Conservation (phyloP, 1,140 invertebrate genomes). For the Dufourea novaeangliae region DNA sequence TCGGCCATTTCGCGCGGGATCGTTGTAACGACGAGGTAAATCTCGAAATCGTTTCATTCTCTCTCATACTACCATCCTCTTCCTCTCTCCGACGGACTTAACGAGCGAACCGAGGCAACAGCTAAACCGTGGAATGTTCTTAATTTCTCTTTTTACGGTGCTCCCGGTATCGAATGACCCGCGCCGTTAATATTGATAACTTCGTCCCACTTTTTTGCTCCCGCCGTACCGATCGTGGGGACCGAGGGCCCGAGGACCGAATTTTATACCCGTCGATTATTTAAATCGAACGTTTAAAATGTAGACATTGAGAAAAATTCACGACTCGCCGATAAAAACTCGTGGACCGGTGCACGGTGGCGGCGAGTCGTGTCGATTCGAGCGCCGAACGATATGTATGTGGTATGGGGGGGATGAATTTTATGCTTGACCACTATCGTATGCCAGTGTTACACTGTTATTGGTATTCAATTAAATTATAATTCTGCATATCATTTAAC, state of each 20-base stretch:
- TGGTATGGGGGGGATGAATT: neutral
- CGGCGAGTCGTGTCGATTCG: neutral
- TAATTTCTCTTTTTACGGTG: constrained; percentile 30
- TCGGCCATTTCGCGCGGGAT: constrained; percentile 6
- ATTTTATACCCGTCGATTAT: neutral
- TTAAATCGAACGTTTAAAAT: neutral
- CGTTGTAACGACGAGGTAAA: constrained; percentile 6
- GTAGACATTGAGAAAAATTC: constrained; percentile 3
- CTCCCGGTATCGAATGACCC: neutral
- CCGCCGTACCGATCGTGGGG: no score
- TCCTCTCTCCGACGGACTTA: neutral
- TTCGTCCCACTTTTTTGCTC: constrained; percentile 6
- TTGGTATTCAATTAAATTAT: neutral
- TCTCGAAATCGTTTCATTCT: neutral
- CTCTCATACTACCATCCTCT: neutral
- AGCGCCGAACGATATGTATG: no score
- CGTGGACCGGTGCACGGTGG: neutral
- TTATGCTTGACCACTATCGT: neutral
- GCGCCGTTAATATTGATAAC: constrained; percentile 21
- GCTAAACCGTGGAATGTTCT: neutral
- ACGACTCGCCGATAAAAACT: constrained; percentile 1
- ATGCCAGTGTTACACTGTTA: neutral
- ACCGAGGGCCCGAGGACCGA: neutral
- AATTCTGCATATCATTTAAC: neutral
- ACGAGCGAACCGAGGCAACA: constrained; percentile 14